Percentiles rank a stretch among this genome's conserved stretches.
phyloP scores from a whole-genome alignment of 2,888 invertebrate genomes.

The Drosophila maculinotata region DNA sequence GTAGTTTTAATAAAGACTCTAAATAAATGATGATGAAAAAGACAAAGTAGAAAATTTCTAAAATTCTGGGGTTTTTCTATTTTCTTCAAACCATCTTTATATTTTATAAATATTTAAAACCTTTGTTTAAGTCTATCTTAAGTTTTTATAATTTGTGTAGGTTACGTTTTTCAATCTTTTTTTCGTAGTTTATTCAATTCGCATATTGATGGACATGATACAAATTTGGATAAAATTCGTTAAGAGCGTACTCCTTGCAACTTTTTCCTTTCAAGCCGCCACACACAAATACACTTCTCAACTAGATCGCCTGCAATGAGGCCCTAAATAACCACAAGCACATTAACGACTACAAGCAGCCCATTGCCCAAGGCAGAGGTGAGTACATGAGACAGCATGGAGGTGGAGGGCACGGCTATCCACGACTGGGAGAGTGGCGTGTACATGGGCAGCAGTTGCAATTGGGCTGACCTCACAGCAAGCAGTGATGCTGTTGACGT shows the following conservation, averaged over 20 bases:
- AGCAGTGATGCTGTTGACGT: constrained; percentile 38
- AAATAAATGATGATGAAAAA: no score
- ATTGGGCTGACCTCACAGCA: constrained; percentile 52
- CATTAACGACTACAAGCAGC: constrained; percentile 73
- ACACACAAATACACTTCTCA: constrained; percentile 20
- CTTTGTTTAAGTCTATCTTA: no score
- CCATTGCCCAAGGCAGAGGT: constrained; percentile 29
- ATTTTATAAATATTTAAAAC: no score
- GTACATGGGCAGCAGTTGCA: constrained; percentile 55
- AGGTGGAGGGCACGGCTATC: constrained; percentile 31
- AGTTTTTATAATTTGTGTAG: no score
- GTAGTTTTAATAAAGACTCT: no score
- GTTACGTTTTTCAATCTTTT: no score
- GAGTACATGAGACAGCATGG: constrained; percentile 1
- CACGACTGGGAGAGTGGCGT: constrained; percentile 51
- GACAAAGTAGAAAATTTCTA: no score
- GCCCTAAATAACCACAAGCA: constrained; percentile 64
- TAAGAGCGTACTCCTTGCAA: constrained; percentile 10
- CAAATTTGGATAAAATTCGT: neutral
- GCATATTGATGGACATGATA: constrained; percentile 7
- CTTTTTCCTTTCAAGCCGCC: constrained; percentile 16
- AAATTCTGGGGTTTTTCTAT: no score
- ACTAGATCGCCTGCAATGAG: constrained; percentile 62
- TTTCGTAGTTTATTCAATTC: neutral
- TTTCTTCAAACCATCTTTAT: no score